These are phyloP conservation scores for Pedicia rivosa DNA, from an alignment of 2,888 invertebrate genomes.

Conservation along the genomic window DNA sequence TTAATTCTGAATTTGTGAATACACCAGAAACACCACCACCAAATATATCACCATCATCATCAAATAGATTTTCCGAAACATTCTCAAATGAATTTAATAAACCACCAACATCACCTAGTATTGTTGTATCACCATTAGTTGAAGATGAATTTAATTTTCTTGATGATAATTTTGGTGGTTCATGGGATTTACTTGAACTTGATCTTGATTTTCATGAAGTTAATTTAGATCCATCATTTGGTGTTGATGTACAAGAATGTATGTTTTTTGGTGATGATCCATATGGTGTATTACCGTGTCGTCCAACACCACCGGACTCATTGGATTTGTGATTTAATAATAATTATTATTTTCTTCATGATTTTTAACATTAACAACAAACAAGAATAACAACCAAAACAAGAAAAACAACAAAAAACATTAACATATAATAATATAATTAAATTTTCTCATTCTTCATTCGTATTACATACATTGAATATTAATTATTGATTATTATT, in stretches of 20 bases:
- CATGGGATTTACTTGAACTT: slow-evolving; percentile 46
- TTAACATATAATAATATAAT: too few species aligned
- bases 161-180: slow-evolving; percentile 27
- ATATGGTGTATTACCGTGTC: slow-evolving; percentile 38
- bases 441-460: too few species aligned
- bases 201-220: slow-evolving; percentile 43
- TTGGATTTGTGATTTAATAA: slow-evolving; percentile 22
- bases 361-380: too few species aligned
- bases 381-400: too few species aligned
- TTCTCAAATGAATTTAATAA: slow-evolving; percentile 45
- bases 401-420: too few species aligned
- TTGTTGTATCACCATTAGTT: slow-evolving; percentile 36
- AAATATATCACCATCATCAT: slow-evolving; percentile 37
- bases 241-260: slow-evolving; percentile 43
- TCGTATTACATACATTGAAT: too few species aligned
- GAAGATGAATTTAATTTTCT: slow-evolving; percentile 24
- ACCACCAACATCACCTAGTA: slow-evolving; percentile 37
- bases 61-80: slow-evolving; percentile 36
- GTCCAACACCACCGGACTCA: slow-evolving; percentile 40
- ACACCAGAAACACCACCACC: slow-evolving; percentile 56
- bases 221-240: slow-evolving; percentile 43
- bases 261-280: slow-evolving; percentile 44
- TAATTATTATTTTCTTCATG: too few species aligned
- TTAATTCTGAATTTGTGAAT: slow-evolving; percentile 31
- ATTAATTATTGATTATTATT: too few species aligned